These are phyloP conservation scores for Machimus rusticus DNA, from an alignment of 2,888 invertebrate species.

Conservation along the genomic window DNA sequence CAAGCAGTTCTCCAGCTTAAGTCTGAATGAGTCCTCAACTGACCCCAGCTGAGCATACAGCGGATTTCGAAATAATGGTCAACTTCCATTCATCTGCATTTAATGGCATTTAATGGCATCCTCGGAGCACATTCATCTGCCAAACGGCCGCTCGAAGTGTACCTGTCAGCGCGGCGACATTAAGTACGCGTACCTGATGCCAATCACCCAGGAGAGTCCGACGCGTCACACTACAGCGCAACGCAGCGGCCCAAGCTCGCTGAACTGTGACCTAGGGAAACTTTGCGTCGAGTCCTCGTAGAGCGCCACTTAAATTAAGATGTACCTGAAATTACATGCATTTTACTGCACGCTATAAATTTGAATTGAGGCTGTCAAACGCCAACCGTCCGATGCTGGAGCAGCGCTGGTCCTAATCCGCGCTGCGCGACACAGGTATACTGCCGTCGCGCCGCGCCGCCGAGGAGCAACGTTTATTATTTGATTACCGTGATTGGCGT, in stretches of 20 bases:
- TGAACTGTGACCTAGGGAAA: slow-evolving; percentile 8
- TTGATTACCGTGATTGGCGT: slow-evolving; percentile 36
- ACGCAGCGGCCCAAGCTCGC: not conserved
- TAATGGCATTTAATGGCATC: not conserved
- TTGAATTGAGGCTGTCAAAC: slow-evolving; percentile 21
- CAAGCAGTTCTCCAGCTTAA: not conserved
- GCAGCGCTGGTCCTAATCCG: not conserved
- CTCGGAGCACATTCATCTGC: slow-evolving; percentile 2
- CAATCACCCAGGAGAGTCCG: not conserved
- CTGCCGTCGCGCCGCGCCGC: not conserved
- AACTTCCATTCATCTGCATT: not conserved
- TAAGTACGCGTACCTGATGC: not conserved
- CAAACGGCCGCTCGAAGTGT: not conserved
- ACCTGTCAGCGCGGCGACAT: not conserved
- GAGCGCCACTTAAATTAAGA: slow-evolving; percentile 33
- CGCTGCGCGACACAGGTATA: not conserved
- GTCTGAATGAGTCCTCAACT: not conserved
- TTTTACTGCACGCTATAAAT: slow-evolving; percentile 25
- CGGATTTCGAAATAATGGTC: not conserved
- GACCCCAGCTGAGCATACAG: not conserved
- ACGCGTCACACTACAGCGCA: not conserved
- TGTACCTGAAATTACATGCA: slow-evolving; percentile 27
- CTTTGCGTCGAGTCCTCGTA: not conserved
- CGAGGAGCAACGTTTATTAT: slow-evolving; percentile 10
- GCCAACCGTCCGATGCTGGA: not conserved